Evolutionary conservation across 2,797 vertebrate species (phyloP).

Genomic region (Buphagus erythrorhynchus): DNA sequence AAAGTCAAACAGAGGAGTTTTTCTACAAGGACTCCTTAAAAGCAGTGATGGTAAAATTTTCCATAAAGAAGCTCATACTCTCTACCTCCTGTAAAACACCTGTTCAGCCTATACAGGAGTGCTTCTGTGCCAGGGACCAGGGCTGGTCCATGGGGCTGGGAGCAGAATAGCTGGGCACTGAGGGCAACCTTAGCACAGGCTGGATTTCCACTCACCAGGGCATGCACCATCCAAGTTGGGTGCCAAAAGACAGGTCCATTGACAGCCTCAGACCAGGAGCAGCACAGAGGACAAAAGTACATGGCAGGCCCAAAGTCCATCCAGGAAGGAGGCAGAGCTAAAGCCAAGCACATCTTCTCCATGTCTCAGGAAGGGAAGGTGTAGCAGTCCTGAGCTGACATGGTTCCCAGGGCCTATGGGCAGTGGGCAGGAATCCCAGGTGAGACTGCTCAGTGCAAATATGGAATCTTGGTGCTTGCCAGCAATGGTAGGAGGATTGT

Average conservation of each 20-base stretch:
- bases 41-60: neutral
- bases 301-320: accelerated
- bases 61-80: neutral
- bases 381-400: neutral
- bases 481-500: neutral
- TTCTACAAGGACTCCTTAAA: neutral
- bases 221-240: accelerated
- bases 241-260: neutral
- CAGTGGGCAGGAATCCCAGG: neutral
- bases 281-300: neutral
- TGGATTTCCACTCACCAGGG: neutral
- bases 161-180: neutral
- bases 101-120: accelerated
- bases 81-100: neutral
- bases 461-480: neutral
- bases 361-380: neutral
- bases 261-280: neutral
- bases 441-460: neutral
- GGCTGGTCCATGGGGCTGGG: neutral
- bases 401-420: neutral
- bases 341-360: neutral
- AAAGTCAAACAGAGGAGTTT: neutral
- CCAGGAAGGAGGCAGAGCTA: neutral
- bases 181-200: neutral
- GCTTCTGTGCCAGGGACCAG: neutral